phyloP scores from a whole-genome alignment of 2,797 vertebrate species.

The Oreonectes daqikongensis region DNA sequence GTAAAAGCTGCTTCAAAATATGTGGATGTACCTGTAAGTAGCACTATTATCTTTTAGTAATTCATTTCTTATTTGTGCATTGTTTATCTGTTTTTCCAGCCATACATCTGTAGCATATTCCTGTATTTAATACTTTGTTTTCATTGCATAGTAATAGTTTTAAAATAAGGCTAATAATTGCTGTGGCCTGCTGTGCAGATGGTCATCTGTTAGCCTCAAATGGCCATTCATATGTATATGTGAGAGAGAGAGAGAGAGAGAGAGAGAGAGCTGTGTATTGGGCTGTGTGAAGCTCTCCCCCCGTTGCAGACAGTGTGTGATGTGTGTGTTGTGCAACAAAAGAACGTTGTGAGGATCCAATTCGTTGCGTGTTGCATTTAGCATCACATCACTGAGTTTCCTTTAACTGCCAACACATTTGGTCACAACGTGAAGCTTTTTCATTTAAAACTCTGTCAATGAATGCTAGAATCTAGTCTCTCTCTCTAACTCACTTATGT shows the following conservation, averaged over 20 bases:
- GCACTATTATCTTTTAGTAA: conserved; percentile 50
- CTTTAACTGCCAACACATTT: conserved; percentile 82
- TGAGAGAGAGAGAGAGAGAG: conserved; percentile 65
- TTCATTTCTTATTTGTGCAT: background rate
- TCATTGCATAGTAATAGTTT: conserved; percentile 7
- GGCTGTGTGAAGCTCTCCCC: conserved; percentile 60
- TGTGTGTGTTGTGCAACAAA: conserved; percentile 69
- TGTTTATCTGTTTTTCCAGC: background rate
- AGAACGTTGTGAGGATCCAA: conserved; percentile 59
- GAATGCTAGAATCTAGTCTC: conserved; percentile 75
- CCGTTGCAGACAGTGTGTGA: conserved; percentile 53
- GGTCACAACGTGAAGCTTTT: conserved; percentile 83
- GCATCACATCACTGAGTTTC: conserved; percentile 80
- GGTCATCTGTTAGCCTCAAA: conserved; percentile 63
- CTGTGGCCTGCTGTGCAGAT: conserved; percentile 63
- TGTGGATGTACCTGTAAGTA: conserved; percentile 98
- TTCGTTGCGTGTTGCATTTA: conserved; percentile 61
- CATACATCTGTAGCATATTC: background rate
- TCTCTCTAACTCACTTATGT: conserved; percentile 75
- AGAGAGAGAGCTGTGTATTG: conserved; percentile 64
- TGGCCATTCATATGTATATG: conserved; percentile 76
- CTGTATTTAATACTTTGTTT: conserved; percentile 12
- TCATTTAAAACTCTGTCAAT: conserved; percentile 93
- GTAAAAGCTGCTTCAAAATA: conserved; percentile 99
- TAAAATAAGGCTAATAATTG: conserved; percentile 19